A percentile compares a stretch with the other conserved stretches of the same genome.
These are phyloP conservation scores for Buphagus erythrorhynchus DNA, from an alignment of 2,797 vertebrate genomes.

Conservation along the genomic window DNA sequence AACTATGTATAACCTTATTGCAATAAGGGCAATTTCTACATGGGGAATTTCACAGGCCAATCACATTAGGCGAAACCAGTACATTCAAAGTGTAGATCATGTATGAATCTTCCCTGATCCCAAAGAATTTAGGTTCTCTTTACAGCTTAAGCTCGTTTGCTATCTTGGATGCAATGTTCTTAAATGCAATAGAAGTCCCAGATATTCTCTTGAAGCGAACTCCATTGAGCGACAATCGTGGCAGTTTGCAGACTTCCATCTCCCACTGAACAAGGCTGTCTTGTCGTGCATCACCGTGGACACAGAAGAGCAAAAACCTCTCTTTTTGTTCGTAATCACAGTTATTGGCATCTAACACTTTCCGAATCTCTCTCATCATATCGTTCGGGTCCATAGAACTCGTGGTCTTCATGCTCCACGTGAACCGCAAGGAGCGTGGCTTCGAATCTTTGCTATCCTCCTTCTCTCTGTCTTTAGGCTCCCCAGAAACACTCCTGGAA, in stretches of 20 bases:
- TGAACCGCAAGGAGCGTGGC: slow-evolving; percentile 90
- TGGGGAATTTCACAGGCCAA: slow-evolving; percentile 79
- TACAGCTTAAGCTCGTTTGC: slow-evolving; percentile 98
- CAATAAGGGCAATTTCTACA: slow-evolving; percentile 86
- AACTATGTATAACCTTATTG: slow-evolving; percentile 94
- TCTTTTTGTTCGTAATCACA: slow-evolving; percentile 97
- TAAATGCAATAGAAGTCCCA: slow-evolving; percentile 97
- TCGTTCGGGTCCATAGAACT: slow-evolving; percentile 97
- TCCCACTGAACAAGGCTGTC: slow-evolving; percentile 98
- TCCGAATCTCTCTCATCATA: slow-evolving; percentile 98
- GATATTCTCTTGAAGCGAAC: slow-evolving; percentile 99
- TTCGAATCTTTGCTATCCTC: slow-evolving; percentile 90
- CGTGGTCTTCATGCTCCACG: slow-evolving; percentile 99
- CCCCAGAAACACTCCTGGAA: slow-evolving; percentile 86
- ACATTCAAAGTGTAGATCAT: slow-evolving; percentile 80
- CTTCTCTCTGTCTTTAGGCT: slow-evolving; percentile 86
- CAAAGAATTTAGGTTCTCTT: slow-evolving; percentile 64
- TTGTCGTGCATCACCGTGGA: slow-evolving; percentile 92
- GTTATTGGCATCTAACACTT: slow-evolving; percentile 95
- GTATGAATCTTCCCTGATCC: slow-evolving; percentile 76
- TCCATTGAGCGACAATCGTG: slow-evolving; percentile 94
- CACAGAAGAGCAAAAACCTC: slow-evolving; percentile 96
- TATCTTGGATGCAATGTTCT: slow-evolving; percentile 98
- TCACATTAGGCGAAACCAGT: slow-evolving; percentile 77
- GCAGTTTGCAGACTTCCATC: slow-evolving; percentile 98